Evolutionary conservation across 1,140 invertebrate species (phyloP).

Genomic region (Diabrotica virgifera): DNA sequence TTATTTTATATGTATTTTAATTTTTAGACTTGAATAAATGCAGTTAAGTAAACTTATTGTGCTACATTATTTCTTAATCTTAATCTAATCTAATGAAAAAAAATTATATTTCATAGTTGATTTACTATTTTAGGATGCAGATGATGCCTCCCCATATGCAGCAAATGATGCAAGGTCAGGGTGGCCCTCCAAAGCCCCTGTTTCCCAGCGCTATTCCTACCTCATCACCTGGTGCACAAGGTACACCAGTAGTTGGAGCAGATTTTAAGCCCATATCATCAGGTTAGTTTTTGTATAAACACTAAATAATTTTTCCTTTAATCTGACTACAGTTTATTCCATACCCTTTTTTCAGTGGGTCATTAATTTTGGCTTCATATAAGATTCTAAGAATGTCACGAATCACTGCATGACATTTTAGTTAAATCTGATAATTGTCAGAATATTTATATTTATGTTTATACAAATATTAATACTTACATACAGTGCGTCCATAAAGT

Average conservation of each 20-base stretch:
- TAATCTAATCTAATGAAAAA: background rate
- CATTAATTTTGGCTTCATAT: too few species aligned
- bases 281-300: slow-evolving; percentile 36
- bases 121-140: slow-evolving; percentile 53
- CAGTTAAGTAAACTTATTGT: background rate
- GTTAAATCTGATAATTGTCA: too few species aligned
- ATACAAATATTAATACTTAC: too few species aligned
- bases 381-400: too few species aligned
- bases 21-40: background rate
- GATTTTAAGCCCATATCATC: slow-evolving; percentile 64
- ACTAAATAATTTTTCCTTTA: background rate
- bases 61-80: background rate
- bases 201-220: slow-evolving; percentile 72
- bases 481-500: too few species aligned
- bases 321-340: too few species aligned
- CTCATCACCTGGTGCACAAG: slow-evolving; percentile 57
- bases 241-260: slow-evolving; percentile 57
- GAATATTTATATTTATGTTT: too few species aligned
- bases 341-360: too few species aligned
- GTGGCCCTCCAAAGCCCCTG: slow-evolving; percentile 62
- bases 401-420: too few species aligned
- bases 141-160: slow-evolving; percentile 57
- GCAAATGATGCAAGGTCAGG: slow-evolving; percentile 58
- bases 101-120: too few species aligned
- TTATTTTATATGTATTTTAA: background rate